Evolutionary conservation across 2,113 vertebrate species (phyloP).

Genomic region (Laticauda laticaudata): DNA sequence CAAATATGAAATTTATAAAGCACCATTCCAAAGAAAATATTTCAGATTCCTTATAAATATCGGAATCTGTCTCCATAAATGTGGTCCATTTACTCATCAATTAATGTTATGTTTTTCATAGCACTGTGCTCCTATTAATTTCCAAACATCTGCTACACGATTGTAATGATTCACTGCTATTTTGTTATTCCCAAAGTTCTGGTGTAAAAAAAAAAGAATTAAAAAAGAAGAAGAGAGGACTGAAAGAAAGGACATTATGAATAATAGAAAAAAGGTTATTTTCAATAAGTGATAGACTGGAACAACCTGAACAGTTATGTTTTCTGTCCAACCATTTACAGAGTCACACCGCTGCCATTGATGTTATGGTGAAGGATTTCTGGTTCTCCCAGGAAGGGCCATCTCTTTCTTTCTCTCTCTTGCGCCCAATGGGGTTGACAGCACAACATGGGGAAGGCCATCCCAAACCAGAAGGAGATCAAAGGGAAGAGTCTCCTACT

Average conservation of each 20-base stretch:
- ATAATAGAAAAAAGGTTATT: conserved; percentile 58
- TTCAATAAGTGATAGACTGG: conserved; percentile 48
- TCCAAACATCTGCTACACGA: conserved; percentile 65
- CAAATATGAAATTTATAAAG: rapidly evolving
- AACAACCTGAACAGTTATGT: conserved; percentile 34
- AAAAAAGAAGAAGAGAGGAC: too few relatives aligned
- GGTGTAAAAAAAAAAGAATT: neutral
- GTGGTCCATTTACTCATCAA: neutral
- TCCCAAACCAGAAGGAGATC: conserved; percentile 65
- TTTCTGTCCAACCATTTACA: conserved; percentile 65
- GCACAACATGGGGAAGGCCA: conserved; percentile 67
- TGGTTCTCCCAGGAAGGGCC: conserved; percentile 35
- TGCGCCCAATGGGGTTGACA: conserved; percentile 70
- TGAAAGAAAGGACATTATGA: conserved; percentile 47
- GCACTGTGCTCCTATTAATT: conserved; percentile 46
- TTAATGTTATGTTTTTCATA: conserved; percentile 30
- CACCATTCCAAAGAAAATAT: neutral
- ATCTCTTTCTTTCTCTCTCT: conserved; percentile 37
- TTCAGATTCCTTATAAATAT: conserved; percentile 33
- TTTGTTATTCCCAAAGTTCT: conserved; percentile 26
- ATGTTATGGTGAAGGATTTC: conserved; percentile 65
- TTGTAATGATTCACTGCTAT: conserved; percentile 55
- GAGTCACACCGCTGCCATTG: conserved; percentile 52
- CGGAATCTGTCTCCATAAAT: conserved; percentile 30
- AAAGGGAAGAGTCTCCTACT: conserved; percentile 50